A percentile compares a stretch with the other conserved stretches of the same genome.
Conservation (phyloP, 2,888 invertebrate species). For the Synanthedon vespiformis region DNA sequence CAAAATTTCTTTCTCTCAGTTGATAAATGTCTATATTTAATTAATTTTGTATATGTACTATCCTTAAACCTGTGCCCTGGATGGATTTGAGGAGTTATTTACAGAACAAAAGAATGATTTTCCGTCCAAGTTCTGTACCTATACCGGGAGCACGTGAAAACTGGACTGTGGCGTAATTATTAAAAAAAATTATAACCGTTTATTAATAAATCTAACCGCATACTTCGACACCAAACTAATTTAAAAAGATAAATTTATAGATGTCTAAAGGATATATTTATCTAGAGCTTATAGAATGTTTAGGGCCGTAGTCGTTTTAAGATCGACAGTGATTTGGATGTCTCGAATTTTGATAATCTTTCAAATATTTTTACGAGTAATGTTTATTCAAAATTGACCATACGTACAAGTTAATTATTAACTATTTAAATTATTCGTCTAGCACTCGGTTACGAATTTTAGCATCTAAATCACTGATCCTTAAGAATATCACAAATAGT, state of each 20-base stretch:
- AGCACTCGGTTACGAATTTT: background rate
- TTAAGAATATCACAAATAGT: constrained; percentile 50
- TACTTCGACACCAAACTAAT: constrained; percentile 54
- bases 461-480: constrained; percentile 19
- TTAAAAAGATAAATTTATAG: constrained; percentile 29
- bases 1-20: no score
- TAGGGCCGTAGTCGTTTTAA: constrained; percentile 47
- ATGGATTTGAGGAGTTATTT: background rate
- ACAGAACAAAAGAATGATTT: constrained; percentile 44
- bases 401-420: no score
- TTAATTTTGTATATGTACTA: no score
- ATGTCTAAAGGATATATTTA: constrained; percentile 60
- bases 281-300: constrained; percentile 66
- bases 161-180: constrained; percentile 40
- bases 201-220: constrained; percentile 35
- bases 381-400: no score
- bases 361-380: no score
- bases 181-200: constrained; percentile 19
- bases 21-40: no score
- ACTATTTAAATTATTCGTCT: no score
- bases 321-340: constrained; percentile 16
- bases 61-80: no score
- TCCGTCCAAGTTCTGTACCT: constrained; percentile 58
- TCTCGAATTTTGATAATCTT: background rate
- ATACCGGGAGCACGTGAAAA: constrained; percentile 13